phyloP scores from a whole-genome alignment of 2,888 invertebrate species.

The Calliphora vomitoria region DNA sequence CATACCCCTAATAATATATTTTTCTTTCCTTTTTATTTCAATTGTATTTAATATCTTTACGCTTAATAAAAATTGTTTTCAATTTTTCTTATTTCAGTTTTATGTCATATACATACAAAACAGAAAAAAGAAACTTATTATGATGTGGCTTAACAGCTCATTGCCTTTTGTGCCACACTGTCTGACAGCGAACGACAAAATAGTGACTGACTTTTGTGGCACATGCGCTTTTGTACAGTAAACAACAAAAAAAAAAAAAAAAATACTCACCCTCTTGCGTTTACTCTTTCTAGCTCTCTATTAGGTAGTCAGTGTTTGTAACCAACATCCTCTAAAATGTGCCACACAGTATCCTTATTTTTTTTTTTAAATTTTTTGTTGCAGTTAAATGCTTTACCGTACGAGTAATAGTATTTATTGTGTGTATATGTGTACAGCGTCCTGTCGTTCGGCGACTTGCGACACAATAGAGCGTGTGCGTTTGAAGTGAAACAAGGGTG shows the following conservation, averaged over 20 bases:
- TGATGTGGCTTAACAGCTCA: constrained; percentile 70
- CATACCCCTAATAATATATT: neutral
- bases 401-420: neutral
- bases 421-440: neutral
- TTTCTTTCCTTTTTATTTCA: constrained; percentile 9
- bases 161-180: constrained; percentile 66
- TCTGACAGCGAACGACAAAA: constrained; percentile 57
- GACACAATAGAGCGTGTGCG: constrained; percentile 39
- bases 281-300: neutral
- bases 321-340: constrained; percentile 1
- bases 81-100: constrained; percentile 18
- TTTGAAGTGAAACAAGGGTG: constrained; percentile 68
- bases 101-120: neutral
- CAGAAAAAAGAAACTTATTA: constrained; percentile 24
- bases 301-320: neutral
- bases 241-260: constrained; percentile 19
- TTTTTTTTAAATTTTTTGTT: constrained; percentile 12
- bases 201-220: constrained; percentile 55
- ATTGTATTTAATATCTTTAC: constrained; percentile 58
- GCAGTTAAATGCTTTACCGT: neutral
- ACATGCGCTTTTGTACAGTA: constrained; percentile 63
- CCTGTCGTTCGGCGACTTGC: constrained; percentile 33
- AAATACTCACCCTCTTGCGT: constrained; percentile 36
- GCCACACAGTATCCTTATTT: constrained; percentile 43
- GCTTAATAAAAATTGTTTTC: constrained; percentile 57